phyloP scores from a whole-genome alignment of 2,888 invertebrate genomes.

The Hirtodrosophila confusa region DNA sequence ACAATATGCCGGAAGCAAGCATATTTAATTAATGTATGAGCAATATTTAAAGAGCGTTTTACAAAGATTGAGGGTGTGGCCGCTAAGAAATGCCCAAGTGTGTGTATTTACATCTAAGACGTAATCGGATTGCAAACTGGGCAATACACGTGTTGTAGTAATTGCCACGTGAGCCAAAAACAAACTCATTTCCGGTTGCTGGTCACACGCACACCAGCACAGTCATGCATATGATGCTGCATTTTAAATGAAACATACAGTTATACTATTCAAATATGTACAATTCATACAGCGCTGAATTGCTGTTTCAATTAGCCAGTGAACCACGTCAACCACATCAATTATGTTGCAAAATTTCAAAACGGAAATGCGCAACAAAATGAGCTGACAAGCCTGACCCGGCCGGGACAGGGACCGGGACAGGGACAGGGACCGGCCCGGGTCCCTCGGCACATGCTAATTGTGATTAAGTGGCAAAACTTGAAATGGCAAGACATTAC shows the following conservation, averaged over 20 bases:
- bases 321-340: constrained; percentile 71
- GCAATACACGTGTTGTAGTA: constrained; percentile 10
- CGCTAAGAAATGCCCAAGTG: neutral
- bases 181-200: constrained; percentile 69
- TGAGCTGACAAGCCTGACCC: neutral
- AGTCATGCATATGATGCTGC: constrained; percentile 30
- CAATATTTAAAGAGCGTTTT: neutral
- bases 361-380: constrained; percentile 48
- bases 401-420: neutral
- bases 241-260: constrained; percentile 48
- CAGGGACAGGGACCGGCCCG: too few species aligned
- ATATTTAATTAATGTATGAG: constrained; percentile 34
- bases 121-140: constrained; percentile 46
- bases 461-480: constrained; percentile 42
- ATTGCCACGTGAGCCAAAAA: constrained; percentile 57
- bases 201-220: constrained; percentile 12
- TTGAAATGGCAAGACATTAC: constrained; percentile 37
- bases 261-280: constrained; percentile 17
- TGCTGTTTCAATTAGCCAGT: constrained; percentile 68
- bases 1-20: constrained; percentile 50
- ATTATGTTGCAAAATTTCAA: constrained; percentile 61
- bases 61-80: neutral
- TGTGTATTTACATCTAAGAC: neutral
- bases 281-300: constrained; percentile 28
- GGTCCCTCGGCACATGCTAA: constrained; percentile 30